Evolutionary conservation across 2,113 vertebrate genomes (phyloP), one percentile per base, ranked within the genome.

Genomic region (Entelurus aequoreus): DNA sequence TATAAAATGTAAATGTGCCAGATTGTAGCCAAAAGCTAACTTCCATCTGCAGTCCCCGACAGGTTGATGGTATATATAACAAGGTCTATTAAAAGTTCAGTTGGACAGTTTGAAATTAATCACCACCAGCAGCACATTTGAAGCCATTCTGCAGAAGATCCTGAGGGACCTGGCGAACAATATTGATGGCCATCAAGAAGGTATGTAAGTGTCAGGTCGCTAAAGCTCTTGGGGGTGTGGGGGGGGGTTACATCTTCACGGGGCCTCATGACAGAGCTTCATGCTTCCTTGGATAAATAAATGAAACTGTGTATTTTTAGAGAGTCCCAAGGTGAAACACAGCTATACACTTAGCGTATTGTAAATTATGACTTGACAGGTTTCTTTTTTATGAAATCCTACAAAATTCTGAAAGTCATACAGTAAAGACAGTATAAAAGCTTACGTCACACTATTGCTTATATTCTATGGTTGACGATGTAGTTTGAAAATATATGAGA

Each of bases 251-350:
- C 67, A 77, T 75, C 72, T 81, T 65, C 65, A 67, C 5, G 5
- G 42, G 54, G 54, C 50, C 50, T 15, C 21, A 28, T 38, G 64
- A 48, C 71, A 66, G 71, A 62, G 61, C 51, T 55, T 68, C 66
- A 72, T 58, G 69, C 54, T 50, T 28, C 48, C 55, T 62, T 62
- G 51, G 55, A 79, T 72, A 66, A 79, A 84, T 76, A 69, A 82
- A 76, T 65, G 8, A 78, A 77, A 54, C 38, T 52, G 37, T 64
- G 48, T 75, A 68, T 78, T 76, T 78, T 78, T 75, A 77, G 69
- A 60, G 62, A 71, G 60, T 54, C 66, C 44, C n/a, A 14, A 40
- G 56, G 49, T 53, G 51, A 38, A 52, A 69, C 59, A 71, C 48
- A 50, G 8, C 28, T 61, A 58, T 54, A 56, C 48, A 71, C 52